Percentiles rank a stretch among this genome's conserved stretches.
Evolutionary conservation across 2,888 invertebrate genomes (phyloP).

Genomic region (Dendrolimus pini): DNA sequence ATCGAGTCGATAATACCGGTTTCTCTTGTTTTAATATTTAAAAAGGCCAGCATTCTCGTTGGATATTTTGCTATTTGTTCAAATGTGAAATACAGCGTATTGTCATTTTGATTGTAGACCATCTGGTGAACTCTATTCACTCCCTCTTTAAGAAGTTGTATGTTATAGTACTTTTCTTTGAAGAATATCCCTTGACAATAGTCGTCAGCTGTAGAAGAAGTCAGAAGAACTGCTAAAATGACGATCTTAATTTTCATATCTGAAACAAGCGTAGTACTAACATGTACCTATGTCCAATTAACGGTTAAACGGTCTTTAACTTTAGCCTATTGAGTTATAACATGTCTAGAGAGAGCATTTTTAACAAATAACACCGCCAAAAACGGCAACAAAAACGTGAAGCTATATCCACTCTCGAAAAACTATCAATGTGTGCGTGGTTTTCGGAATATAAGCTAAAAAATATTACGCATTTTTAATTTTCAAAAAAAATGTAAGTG

Average conservation of each 20-base stretch:
- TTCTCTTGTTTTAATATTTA: constrained; percentile 34
- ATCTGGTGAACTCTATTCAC: constrained; percentile 46
- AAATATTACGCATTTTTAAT: no score
- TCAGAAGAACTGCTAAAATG: constrained; percentile 21
- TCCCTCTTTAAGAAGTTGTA: constrained; percentile 54
- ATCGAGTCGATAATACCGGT: constrained; percentile 45
- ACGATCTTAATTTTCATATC: constrained; percentile 19
- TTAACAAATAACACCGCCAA: no score
- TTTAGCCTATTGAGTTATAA: no score
- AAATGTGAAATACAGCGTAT: constrained; percentile 53
- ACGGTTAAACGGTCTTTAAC: no score
- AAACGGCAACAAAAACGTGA: no score
- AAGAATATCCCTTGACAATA: constrained; percentile 44
- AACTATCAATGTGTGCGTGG: no score
- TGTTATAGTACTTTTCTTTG: constrained; percentile 43
- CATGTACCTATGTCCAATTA: no score
- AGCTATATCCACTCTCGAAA: no score
- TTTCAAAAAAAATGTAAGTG: no score
- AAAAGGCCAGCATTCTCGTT: constrained; percentile 36
- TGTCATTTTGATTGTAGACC: constrained; percentile 43
- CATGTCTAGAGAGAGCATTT: no score
- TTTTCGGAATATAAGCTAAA: no score
- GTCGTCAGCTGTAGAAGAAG: constrained; percentile 29
- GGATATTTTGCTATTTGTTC: constrained; percentile 37
- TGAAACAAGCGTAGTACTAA: background rate